A percentile compares a stretch with the other conserved stretches of the same genome.
phyloP scores from a whole-genome alignment of 2,888 invertebrate species.

The Ctenicera cuprea region DNA sequence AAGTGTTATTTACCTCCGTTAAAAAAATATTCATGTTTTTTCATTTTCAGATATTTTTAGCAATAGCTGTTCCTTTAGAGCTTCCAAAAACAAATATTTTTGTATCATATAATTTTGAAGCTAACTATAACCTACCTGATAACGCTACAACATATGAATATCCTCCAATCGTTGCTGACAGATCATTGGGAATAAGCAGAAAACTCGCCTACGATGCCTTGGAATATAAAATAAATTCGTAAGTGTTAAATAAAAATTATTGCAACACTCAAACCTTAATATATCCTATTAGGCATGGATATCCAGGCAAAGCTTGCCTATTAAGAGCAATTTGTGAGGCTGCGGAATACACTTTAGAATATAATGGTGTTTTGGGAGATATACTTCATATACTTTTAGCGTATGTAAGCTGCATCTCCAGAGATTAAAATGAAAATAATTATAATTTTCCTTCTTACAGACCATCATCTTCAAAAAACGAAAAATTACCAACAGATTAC shows the following conservation, averaged over 20 bases:
- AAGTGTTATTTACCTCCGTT: conserved; percentile 36
- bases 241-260: conserved; percentile 33
- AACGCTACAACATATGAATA: conserved; percentile 70
- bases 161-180: conserved; percentile 53
- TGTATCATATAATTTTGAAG: conserved; percentile 83
- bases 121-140: conserved; percentile 77
- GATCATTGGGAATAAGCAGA: conserved; percentile 49
- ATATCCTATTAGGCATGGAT: conserved; percentile 73
- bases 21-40: background rate
- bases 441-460: conserved; percentile 69
- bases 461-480: conserved; percentile 77
- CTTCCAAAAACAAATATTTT: conserved; percentile 81
- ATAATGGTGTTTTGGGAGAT: conserved; percentile 80
- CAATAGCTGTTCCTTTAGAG: conserved; percentile 81
- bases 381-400: conserved; percentile 80
- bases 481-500: conserved; percentile 74
- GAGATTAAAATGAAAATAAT: background rate
- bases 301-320: conserved; percentile 78
- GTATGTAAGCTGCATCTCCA: conserved; percentile 72
- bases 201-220: conserved; percentile 53
- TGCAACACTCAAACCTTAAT: background rate
- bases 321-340: conserved; percentile 82
- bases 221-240: conserved; percentile 56
- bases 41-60: conserved; percentile 77
- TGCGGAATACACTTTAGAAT: conserved; percentile 73